phyloP scores from a whole-genome alignment of 2,113 vertebrate species.

The Dasyornis broadbenti region DNA sequence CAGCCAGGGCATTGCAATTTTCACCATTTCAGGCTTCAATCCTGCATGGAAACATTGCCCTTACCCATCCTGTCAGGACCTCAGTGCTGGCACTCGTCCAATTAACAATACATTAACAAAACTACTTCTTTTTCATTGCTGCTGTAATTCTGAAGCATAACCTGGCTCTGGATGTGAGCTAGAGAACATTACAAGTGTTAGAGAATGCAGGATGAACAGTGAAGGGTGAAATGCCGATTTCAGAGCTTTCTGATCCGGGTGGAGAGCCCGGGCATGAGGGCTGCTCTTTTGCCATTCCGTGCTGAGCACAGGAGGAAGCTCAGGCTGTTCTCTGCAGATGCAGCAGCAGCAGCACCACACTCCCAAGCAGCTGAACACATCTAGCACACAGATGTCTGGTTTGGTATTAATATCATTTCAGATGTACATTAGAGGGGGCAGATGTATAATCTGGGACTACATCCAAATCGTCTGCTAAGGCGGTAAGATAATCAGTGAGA shows the following conservation, averaged over 20 bases:
- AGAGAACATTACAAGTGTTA: not conserved
- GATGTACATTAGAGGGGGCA: conserved; percentile 34
- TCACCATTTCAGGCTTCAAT: not conserved
- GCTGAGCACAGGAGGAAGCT: not conserved
- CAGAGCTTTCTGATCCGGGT: not conserved
- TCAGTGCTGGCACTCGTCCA: not conserved
- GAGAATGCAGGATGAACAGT: not conserved
- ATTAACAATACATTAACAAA: not conserved
- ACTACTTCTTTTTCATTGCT: not conserved
- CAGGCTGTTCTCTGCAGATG: not conserved
- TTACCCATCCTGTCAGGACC: not conserved
- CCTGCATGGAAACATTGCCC: not conserved
- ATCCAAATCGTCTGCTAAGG: conserved; percentile 29
- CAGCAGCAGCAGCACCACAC: not conserved
- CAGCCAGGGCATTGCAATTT: not conserved
- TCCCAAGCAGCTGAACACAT: conserved; percentile 6
- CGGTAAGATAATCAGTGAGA: not conserved
- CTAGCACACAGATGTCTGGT: not conserved
- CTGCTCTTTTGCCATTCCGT: not conserved
- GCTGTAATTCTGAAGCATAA: not conserved
- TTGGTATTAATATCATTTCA: conserved; percentile 28
- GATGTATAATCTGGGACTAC: conserved; percentile 9
- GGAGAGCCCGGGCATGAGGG: fast-evolving
- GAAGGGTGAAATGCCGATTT: not conserved
- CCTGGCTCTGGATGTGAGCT: not conserved